Evolutionary conservation across 1,140 invertebrate genomes (phyloP), one percentile per base, ranked within the genome.

Genomic region (Littorina saxatilis): DNA sequence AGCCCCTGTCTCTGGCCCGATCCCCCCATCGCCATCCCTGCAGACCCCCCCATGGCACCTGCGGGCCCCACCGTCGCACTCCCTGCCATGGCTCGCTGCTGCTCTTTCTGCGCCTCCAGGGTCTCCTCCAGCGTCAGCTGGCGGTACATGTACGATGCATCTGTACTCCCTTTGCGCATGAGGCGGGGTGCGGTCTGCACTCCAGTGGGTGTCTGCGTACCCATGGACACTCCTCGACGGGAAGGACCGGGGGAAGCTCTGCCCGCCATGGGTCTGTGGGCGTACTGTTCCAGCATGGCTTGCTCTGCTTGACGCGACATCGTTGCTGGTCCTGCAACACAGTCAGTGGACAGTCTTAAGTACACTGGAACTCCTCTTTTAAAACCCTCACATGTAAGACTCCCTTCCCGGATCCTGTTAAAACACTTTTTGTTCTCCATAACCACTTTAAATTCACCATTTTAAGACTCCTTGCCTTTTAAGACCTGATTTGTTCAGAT

Each of bases 261-360:
- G 61, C 76, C 86, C 43, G 80, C 77, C 52, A 79, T 75, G 47
- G 82, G 37, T 81, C 84, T 72, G 79, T 97, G 98, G 66, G 96
- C 95, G 80, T 96, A 94, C 88, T 98, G 98, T 90, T 98, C 97
- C 91, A 97, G 96, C 86, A 96, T 96, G 84, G 96, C 96, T 92
- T 97, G 97, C 90, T 97, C 96, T 92, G 95, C 95, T 50, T 95
- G 94, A 82, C 94, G 94, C 13, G 83, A 83, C 79, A 85, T 76
- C 43, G 76, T 80, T 79, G 68, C 76, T 32, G 74, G 39, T 66
- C 83, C 82, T 83, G 70, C 77, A 80, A 76, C 20, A 77, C 5
- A 17, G 27, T 35, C 43, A 66, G 40, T 37, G n/a, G n/a, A n/a
- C n/a, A n/a, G n/a, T n/a, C n/a, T n/a, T n/a, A n/a, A n/a, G n/a